Conservation (phyloP, 2,113 vertebrate genomes). For the Sminthopsis crassicaudata region DNA sequence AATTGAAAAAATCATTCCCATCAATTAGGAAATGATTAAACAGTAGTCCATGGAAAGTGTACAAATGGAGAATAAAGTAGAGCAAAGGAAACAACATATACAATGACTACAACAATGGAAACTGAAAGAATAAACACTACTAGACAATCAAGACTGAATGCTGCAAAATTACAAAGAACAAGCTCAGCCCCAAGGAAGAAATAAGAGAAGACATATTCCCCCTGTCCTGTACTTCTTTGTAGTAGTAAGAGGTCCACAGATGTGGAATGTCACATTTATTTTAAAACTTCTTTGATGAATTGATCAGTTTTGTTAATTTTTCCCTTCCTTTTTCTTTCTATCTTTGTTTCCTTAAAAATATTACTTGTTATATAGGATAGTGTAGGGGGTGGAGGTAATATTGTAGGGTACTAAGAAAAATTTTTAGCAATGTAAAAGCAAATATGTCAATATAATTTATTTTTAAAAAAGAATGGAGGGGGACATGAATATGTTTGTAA, state of each 20-base stretch:
- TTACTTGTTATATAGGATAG: neutral
- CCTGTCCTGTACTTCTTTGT: neutral
- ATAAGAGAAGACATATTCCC: neutral
- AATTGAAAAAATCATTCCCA: neutral
- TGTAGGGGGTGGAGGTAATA: neutral
- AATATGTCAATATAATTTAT: too few species aligned
- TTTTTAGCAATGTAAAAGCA: too few species aligned
- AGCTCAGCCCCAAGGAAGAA: neutral
- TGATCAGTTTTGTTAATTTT: neutral
- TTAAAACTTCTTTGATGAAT: neutral
- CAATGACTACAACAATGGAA: neutral
- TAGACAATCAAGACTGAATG: neutral
- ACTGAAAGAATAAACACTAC: neutral
- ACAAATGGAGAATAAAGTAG: neutral
- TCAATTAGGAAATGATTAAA: neutral
- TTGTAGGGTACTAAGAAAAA: neutral
- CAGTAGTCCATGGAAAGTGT: neutral
- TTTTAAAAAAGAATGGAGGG: neutral
- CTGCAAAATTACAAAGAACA: neutral
- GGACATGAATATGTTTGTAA: neutral
- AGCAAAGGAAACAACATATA: neutral
- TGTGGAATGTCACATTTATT: neutral
- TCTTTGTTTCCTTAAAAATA: neutral
- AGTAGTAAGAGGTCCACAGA: neutral
- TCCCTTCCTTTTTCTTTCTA: neutral